Percentiles rank a stretch among this genome's conserved stretches.
Conservation (phyloP, 1,140 invertebrate species). For the Bombus ignitus region DNA sequence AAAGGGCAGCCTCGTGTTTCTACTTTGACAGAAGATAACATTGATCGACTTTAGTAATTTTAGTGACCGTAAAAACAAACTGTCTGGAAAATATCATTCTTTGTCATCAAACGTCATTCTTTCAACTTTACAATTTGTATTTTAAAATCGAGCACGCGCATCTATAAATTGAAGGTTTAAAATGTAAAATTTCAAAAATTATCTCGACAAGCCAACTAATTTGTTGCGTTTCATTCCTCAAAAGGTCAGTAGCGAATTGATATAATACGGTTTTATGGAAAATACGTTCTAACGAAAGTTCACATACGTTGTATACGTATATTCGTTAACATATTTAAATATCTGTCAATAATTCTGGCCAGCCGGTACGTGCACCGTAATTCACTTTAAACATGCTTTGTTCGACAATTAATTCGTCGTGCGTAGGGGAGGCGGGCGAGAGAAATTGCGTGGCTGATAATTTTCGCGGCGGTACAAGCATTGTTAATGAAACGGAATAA, state of each 20-base stretch:
- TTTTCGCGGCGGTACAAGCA: background rate
- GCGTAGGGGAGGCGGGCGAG: background rate
- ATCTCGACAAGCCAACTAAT: too few species aligned
- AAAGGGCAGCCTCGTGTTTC: too few species aligned
- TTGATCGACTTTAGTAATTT: too few species aligned
- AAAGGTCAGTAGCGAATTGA: background rate
- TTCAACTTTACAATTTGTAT: too few species aligned
- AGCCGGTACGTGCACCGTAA: background rate
- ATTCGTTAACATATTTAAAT: background rate
- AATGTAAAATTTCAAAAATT: too few species aligned
- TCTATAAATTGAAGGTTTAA: too few species aligned
- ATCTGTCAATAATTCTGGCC: background rate
- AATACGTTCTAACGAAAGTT: background rate
- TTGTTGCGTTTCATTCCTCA: too few species aligned
- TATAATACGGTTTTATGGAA: background rate
- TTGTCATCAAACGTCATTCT: too few species aligned
- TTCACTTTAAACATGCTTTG: conserved; percentile 5
- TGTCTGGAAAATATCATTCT: too few species aligned
- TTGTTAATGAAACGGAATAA: conserved; percentile 23
- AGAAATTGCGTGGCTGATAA: conserved; percentile 14
- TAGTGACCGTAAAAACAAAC: too few species aligned
- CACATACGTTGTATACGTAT: background rate
- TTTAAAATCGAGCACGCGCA: too few species aligned
- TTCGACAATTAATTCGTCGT: conserved; percentile 9
- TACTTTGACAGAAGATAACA: too few species aligned